Percentiles rank a stretch among this genome's conserved stretches.
Evolutionary conservation across 2,113 vertebrate genomes (phyloP).

Genomic region (Tragulus kanchil): DNA sequence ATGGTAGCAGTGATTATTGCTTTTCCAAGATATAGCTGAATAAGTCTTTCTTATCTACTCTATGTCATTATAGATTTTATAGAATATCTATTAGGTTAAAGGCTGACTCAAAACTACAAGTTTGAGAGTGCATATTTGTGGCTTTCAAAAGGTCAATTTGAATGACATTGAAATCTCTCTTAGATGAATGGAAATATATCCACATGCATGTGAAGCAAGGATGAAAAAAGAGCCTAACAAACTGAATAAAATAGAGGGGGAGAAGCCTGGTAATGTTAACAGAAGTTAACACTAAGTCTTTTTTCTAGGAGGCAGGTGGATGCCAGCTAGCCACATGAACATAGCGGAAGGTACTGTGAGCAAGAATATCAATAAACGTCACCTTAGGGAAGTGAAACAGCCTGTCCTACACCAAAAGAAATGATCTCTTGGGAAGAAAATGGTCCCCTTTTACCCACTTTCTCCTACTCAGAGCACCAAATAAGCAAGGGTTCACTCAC

Average conservation of each 20-base stretch:
- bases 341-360: background rate
- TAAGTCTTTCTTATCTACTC: background rate
- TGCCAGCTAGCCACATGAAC: background rate
- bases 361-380: background rate
- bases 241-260: conserved; percentile 12
- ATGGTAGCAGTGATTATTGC: background rate
- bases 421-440: background rate
- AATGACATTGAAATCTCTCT: conserved; percentile 3
- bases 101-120: background rate
- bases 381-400: background rate
- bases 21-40: conserved; percentile 45
- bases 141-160: conserved; percentile 47
- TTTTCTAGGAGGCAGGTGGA: background rate
- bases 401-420: background rate
- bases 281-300: background rate
- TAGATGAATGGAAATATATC: conserved; percentile 33
- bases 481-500: background rate
- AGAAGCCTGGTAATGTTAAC: background rate
- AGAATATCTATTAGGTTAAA: conserved; percentile 43
- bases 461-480: background rate
- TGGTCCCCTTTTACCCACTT: background rate
- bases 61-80: conserved; percentile 30
- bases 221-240: background rate
- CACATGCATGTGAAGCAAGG: background rate
- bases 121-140: background rate